Percentiles rank a stretch among this genome's conserved stretches.
Conservation (phyloP, 2,888 invertebrate genomes). For the Nomada lathburiana region DNA sequence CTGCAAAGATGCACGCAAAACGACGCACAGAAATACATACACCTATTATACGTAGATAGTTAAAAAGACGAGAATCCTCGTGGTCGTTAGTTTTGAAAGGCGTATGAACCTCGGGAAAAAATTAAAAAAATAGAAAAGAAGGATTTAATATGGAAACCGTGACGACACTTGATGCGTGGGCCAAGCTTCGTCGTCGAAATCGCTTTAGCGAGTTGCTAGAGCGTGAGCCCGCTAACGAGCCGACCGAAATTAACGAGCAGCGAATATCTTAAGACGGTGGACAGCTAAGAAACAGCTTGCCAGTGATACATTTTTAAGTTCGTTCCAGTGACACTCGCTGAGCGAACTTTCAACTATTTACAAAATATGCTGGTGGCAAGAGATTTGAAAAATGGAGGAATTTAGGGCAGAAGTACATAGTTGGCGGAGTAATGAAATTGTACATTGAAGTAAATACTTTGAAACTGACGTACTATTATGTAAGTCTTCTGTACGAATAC, state of each 20-base stretch:
- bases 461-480: too few relatives aligned
- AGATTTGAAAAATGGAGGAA: background rate
- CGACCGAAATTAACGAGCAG: constrained; percentile 28
- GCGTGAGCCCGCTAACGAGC: constrained; percentile 33
- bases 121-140: background rate
- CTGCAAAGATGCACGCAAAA: background rate
- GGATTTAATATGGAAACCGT: background rate
- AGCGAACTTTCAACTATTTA: accelerated
- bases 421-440: too few relatives aligned
- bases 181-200: background rate
- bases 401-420: background rate
- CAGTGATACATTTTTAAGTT: background rate
- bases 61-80: background rate
- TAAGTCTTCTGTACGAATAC: too few relatives aligned
- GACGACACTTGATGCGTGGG: constrained; percentile 11
- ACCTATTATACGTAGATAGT: background rate
- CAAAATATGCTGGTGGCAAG: background rate
- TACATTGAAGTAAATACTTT: too few relatives aligned
- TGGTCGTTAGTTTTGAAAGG: constrained; percentile 22
- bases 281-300: background rate
- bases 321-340: background rate
- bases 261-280: constrained; percentile 8
- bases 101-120: background rate
- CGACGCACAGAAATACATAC: background rate
- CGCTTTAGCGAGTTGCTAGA: constrained; percentile 17